Percentiles rank a stretch among this genome's conserved stretches.
These are phyloP conservation scores for Cyclophora albipunctata DNA, from an alignment of 2,888 invertebrate genomes.

Conservation along the genomic window DNA sequence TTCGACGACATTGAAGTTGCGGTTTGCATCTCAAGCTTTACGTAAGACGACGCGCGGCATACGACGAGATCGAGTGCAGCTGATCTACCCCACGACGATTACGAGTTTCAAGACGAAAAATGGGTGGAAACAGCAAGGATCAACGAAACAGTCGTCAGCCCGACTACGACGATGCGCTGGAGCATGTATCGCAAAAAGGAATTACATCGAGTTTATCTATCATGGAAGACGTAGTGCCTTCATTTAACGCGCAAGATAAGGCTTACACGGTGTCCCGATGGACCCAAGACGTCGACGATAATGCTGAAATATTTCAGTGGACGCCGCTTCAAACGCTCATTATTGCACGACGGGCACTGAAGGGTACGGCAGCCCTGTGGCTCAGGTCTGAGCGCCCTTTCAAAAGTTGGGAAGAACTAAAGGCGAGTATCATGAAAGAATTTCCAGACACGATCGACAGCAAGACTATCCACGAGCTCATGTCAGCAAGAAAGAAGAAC, in stretches of 20 bases:
- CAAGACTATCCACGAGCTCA: slow-evolving; percentile 18
- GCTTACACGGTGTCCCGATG: slow-evolving; percentile 7
- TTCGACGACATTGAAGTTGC: not conserved
- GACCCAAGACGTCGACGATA: slow-evolving; percentile 18
- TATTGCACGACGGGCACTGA: slow-evolving; percentile 14
- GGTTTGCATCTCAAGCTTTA: no score
- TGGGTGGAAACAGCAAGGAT: not conserved
- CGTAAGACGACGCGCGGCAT: no score
- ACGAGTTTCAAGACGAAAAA: not conserved
- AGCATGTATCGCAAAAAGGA: not conserved
- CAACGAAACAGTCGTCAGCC: not conserved
- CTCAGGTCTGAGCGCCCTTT: slow-evolving; percentile 12
- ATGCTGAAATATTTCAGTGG: slow-evolving; percentile 16
- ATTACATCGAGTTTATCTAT: not conserved
- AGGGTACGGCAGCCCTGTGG: slow-evolving; percentile 18
- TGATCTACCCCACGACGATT: not conserved
- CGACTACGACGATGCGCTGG: not conserved
- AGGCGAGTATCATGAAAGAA: slow-evolving; percentile 10
- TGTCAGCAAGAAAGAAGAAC: slow-evolving; percentile 13
- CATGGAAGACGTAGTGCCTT: not conserved
- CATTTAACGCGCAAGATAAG: not conserved
- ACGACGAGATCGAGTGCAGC: no score
- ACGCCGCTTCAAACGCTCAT: slow-evolving; percentile 15
- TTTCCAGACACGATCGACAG: slow-evolving; percentile 16
- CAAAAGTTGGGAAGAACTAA: slow-evolving; percentile 15